Conservation (phyloP, 2,113 vertebrate genomes). For the Puma concolor region DNA sequence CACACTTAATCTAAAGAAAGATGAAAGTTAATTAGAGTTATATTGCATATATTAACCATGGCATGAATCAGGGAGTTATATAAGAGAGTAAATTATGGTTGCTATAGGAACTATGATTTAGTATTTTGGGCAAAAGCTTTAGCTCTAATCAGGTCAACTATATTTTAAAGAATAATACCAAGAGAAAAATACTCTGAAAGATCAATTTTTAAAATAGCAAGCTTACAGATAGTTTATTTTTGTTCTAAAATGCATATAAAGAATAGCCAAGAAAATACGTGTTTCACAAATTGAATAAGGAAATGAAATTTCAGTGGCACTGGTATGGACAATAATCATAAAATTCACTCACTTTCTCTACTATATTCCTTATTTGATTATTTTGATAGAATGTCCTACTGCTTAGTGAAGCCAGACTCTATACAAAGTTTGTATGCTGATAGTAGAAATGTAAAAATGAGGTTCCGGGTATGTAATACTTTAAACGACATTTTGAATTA, state of each 20-base stretch:
- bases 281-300: conserved; percentile 1
- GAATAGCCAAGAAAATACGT: conserved; percentile 40
- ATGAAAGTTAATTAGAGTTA: conserved; percentile 26
- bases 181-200: conserved; percentile 6
- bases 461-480: neutral
- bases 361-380: neutral
- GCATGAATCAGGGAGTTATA: conserved; percentile 13
- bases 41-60: conserved; percentile 20
- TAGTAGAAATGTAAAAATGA: conserved; percentile 10
- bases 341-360: neutral
- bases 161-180: conserved; percentile 32
- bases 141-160: conserved; percentile 55
- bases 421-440: neutral
- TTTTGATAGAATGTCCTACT: conserved; percentile 7
- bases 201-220: neutral
- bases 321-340: neutral
- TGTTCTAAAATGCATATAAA: neutral
- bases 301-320: neutral
- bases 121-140: conserved; percentile 51
- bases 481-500: conserved; percentile 17
- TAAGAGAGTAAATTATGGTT: conserved; percentile 64
- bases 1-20: conserved; percentile 12
- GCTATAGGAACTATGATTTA: conserved; percentile 55
- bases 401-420: conserved; percentile 7
- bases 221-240: conserved; percentile 1